Percentiles rank a stretch among this genome's conserved stretches.
Conservation (phyloP, 2,888 invertebrate species). For the Pseudoips prasinana region DNA sequence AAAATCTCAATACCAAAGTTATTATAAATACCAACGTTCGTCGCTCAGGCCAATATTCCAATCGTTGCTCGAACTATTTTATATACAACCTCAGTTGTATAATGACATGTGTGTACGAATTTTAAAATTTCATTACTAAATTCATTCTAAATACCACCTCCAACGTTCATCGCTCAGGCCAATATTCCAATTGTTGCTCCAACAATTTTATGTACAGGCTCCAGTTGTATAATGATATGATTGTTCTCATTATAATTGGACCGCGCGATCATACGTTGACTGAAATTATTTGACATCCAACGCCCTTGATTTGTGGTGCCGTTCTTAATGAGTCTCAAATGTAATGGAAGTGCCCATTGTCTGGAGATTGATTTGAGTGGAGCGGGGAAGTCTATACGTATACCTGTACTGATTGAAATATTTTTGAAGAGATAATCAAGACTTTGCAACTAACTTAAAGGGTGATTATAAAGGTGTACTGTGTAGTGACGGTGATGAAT, state of each 20-base stretch:
- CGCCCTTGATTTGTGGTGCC: slow-evolving; percentile 50
- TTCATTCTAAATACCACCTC: slow-evolving; percentile 34
- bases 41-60: too few relatives aligned
- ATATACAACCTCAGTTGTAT: too few relatives aligned
- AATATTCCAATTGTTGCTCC: slow-evolving; percentile 31
- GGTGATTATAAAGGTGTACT: too few relatives aligned
- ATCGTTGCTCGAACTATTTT: too few relatives aligned
- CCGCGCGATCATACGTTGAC: slow-evolving; percentile 59
- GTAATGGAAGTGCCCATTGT: slow-evolving; percentile 38
- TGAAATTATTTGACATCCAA: slow-evolving; percentile 55
- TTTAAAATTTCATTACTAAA: neutral
- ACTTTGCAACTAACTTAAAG: too few relatives aligned
- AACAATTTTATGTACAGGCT: too few relatives aligned
- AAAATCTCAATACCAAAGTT: neutral
- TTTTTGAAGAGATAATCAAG: slow-evolving; percentile 8
- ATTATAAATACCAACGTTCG: slow-evolving; percentile 28
- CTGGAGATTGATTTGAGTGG: slow-evolving; percentile 33
- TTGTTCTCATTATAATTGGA: slow-evolving; percentile 76
- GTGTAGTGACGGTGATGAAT: too few relatives aligned
- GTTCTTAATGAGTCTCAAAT: slow-evolving; percentile 56
- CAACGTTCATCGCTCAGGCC: slow-evolving; percentile 19
- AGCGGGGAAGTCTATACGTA: too few relatives aligned
- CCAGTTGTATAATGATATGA: slow-evolving; percentile 65
- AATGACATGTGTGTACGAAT: neutral
- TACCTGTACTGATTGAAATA: too few relatives aligned